Evolutionary conservation across 2,797 vertebrate species (phyloP).

Genomic region (Ambastaia sidthimunki): DNA sequence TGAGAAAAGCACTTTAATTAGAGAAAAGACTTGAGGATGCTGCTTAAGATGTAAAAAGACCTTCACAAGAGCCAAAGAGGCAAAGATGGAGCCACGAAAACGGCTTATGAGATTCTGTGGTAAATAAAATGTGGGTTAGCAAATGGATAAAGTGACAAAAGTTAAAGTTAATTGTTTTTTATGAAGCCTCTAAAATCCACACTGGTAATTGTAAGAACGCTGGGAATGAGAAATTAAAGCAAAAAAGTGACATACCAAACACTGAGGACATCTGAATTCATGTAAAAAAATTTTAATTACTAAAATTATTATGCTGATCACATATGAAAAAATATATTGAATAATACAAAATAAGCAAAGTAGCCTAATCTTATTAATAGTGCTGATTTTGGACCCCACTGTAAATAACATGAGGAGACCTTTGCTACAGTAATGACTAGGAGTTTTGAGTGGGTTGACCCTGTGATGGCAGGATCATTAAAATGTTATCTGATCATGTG

Average conservation of each 20-base stretch:
- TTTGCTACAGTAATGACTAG: neutral
- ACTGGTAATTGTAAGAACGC: too few relatives aligned
- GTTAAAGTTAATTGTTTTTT: neutral
- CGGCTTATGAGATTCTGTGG: neutral
- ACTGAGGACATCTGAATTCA: too few relatives aligned
- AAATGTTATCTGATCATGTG: constrained; percentile 29
- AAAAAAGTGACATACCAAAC: too few relatives aligned
- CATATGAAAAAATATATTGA: too few relatives aligned
- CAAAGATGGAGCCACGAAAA: neutral
- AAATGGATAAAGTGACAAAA: neutral
- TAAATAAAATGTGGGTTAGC: constrained; percentile 1
- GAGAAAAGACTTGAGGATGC: constrained; percentile 6
- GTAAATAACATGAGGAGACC: neutral
- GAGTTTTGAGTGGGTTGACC: neutral
- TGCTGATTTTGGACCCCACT: neutral
- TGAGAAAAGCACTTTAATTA: constrained; percentile 50
- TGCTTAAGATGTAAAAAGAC: neutral
- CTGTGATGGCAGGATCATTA: constrained; percentile 11
- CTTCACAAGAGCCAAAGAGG: neutral
- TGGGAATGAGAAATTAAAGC: neutral
- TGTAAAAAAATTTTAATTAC: too few relatives aligned
- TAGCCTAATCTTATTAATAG: too few relatives aligned
- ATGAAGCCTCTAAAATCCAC: neutral
- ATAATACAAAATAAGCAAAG: too few relatives aligned
- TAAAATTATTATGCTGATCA: too few relatives aligned